Percentiles rank a stretch among this genome's conserved stretches.
phyloP scores from a whole-genome alignment of 1,140 invertebrate genomes.

The Adoxophyes honmai region DNA sequence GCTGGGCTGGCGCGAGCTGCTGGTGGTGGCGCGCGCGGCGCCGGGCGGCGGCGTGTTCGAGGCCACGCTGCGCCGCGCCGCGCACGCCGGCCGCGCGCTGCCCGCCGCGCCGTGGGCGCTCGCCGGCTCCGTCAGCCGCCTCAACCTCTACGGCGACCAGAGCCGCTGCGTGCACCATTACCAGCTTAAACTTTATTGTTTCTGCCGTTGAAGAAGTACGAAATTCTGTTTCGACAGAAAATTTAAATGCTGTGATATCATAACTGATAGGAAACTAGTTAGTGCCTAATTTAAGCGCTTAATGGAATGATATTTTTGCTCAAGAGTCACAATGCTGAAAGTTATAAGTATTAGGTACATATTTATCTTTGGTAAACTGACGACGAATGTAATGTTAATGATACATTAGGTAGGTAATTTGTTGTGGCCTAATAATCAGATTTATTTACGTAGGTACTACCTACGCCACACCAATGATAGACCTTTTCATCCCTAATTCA shows the following conservation, averaged over 20 bases:
- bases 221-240: conserved; percentile 26
- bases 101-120: conserved; percentile 81
- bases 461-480: too few relatives aligned
- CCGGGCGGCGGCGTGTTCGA: conserved; percentile 88
- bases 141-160: conserved; percentile 90
- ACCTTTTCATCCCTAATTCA: too few relatives aligned
- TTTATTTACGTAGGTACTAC: too few relatives aligned
- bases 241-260: conserved; percentile 32
- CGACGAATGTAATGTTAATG: too few relatives aligned
- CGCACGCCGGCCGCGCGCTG: conserved; percentile 55
- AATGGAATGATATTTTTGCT: too few relatives aligned
- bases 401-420: too few relatives aligned
- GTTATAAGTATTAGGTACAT: too few relatives aligned
- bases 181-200: conserved; percentile 87
- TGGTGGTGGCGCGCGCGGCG: conserved; percentile 80
- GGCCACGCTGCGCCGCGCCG: conserved; percentile 79
- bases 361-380: too few relatives aligned
- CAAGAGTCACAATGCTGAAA: too few relatives aligned
- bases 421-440: too few relatives aligned
- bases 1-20: conserved; percentile 78
- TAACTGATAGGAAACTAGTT: not conserved
- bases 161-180: conserved; percentile 87
- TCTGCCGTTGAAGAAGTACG: conserved; percentile 69
- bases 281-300: too few relatives aligned
- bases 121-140: conserved; percentile 84